Conservation (phyloP, 2,888 invertebrate species). For the Pteria penguin region DNA sequence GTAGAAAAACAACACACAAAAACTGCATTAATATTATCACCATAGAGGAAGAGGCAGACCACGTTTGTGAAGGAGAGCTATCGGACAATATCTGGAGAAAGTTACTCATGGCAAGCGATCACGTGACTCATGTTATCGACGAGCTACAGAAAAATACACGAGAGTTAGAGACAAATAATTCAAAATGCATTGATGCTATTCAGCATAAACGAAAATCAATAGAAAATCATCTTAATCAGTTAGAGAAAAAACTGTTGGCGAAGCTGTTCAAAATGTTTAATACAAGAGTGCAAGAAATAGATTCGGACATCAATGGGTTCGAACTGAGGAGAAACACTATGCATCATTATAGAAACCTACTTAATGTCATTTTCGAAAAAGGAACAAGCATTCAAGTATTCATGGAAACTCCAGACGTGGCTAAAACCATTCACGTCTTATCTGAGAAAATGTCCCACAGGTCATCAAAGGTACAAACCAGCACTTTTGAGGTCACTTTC, state of each 20-base stretch:
- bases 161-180: not conserved
- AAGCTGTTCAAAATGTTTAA: constrained; percentile 3
- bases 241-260: constrained; percentile 5
- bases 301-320: constrained; percentile 9
- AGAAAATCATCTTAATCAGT: not conserved
- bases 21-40: not conserved
- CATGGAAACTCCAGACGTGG: not conserved
- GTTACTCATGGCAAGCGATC: not conserved
- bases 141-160: constrained; percentile 5
- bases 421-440: not conserved
- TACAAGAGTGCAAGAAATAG: constrained; percentile 4
- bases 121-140: not conserved
- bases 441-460: constrained; percentile 15
- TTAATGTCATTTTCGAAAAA: not conserved
- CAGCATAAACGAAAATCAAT: not conserved
- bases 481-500: not conserved
- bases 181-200: not conserved
- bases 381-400: constrained; percentile 11
- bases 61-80: not conserved
- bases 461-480: constrained; percentile 2
- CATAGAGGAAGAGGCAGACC: constrained; percentile 8
- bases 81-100: not conserved
- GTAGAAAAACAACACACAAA: not conserved
- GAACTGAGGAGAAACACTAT: constrained; percentile 10
- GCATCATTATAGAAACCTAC: not conserved